Base-by-base conservation (phyloP, 2,888 invertebrate species). In the Piscicola geometra region DNA sequence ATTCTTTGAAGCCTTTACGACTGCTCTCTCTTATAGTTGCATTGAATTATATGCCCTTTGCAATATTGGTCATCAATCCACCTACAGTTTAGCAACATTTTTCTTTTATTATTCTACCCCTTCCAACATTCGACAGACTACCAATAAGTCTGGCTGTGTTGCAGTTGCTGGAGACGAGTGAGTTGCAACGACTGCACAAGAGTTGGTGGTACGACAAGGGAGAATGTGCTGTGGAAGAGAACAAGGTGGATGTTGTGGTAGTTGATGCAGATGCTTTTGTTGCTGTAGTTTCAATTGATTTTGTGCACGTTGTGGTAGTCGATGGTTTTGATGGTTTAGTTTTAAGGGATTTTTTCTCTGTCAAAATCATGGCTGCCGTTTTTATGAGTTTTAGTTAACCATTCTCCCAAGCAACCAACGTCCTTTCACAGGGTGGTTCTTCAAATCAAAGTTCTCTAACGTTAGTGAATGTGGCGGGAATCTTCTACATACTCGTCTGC, bases 401-500 rank as follows among this genome's bases (percentile, higher is more conserved):
- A 41, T 9, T 15, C 41, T 18, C 9, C 5, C 12, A 18, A 56
- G 60, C 60, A 56, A 5, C 60, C 25, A 56, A 15, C 60, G 5
- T 56, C 60, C 21, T 18, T 21, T 41, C 50, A 50, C 25, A 74
- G 66, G 25, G 64, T 25, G 71, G 76, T 21, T 93, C 93, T 83
- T 82, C 83, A 12, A 81, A 80, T 5, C 83, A 83, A 75, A 81
- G 82, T 30, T 82, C 96, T 83, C 88, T 99, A 84, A 94, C 96
- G 36, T 87, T 99, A 79, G 93, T 93, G 85, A 97, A 98, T 88
- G 95, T 99, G 68, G 97, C 98, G 21, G 98, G 99, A 66, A 93
- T 99, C 83, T 99, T 99, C 88, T 99, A 98, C 88, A 97, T 99
- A 83, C 89, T 99, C 78, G 94, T 97, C 82, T 94, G 92, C 41